Conservation (phyloP, 1,140 invertebrate genomes). For the Colletes latitarsis region DNA sequence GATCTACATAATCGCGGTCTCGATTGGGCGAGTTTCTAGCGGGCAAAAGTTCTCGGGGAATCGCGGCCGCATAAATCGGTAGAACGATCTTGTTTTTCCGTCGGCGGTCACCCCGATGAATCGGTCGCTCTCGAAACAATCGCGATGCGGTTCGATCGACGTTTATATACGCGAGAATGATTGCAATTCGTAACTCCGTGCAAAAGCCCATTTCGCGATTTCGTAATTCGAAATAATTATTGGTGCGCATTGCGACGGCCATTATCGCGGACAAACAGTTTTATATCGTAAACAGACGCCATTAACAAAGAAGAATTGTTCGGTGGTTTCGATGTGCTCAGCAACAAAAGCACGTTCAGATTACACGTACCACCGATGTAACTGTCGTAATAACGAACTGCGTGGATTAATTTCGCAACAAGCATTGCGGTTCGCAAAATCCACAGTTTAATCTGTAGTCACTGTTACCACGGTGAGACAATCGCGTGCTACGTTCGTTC, state of each 20-base stretch:
- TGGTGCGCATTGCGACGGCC: conserved; percentile 65
- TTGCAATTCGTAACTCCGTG: conserved; percentile 65
- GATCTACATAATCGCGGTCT: background rate
- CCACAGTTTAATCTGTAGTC: conserved; percentile 61
- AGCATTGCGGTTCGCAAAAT: conserved; percentile 45
- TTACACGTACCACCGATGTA: conserved; percentile 60
- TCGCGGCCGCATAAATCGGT: conserved; percentile 32
- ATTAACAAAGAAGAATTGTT: conserved; percentile 70
- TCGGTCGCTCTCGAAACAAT: conserved; percentile 57
- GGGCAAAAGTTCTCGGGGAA: background rate
- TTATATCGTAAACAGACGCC: conserved; percentile 69
- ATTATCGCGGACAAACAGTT: conserved; percentile 69
- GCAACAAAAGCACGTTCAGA: conserved; percentile 65
- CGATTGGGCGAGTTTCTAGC: background rate
- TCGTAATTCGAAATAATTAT: conserved; percentile 71
- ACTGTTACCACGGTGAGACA: conserved; percentile 44
- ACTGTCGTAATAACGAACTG: conserved; percentile 66
- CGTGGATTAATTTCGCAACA: conserved; percentile 64
- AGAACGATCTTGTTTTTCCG: conserved; percentile 57
- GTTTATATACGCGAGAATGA: conserved; percentile 65
- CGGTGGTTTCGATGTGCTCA: conserved; percentile 61
- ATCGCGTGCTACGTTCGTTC: conserved; percentile 24
- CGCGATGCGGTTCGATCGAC: conserved; percentile 62
- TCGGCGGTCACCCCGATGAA: conserved; percentile 47
- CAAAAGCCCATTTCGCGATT: conserved; percentile 69